Conservation (phyloP, 2,888 invertebrate genomes). For the Onchidella celtica region DNA sequence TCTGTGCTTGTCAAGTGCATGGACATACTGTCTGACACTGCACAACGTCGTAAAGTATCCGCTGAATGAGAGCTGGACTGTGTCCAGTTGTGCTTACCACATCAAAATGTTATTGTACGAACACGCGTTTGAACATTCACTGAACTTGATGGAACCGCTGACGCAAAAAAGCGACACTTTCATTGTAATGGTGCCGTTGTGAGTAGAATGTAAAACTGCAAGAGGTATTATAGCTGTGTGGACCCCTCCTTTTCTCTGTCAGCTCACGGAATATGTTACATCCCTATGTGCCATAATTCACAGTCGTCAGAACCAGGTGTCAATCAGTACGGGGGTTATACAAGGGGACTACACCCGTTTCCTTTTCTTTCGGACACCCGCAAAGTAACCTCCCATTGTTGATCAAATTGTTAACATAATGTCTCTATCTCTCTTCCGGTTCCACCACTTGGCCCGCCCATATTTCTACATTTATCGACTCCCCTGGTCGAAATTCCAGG, state of each 20-base stretch:
- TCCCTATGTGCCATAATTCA: slow-evolving; percentile 7
- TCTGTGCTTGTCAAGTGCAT: too few relatives aligned
- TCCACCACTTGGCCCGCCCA: not conserved
- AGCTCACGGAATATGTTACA: not conserved
- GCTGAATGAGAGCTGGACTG: too few relatives aligned
- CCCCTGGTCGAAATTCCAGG: not conserved
- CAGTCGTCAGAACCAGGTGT: not conserved
- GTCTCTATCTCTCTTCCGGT: slow-evolving; percentile 13
- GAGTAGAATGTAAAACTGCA: too few relatives aligned
- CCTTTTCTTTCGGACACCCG: not conserved
- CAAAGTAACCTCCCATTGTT: slow-evolving; percentile 16
- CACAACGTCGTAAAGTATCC: too few relatives aligned
- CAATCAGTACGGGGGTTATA: not conserved
- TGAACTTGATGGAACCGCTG: too few relatives aligned
- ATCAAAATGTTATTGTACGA: too few relatives aligned
- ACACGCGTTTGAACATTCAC: too few relatives aligned
- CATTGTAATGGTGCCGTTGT: too few relatives aligned
- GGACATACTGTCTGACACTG: too few relatives aligned
- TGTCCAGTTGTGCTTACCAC: too few relatives aligned
- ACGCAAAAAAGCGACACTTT: too few relatives aligned
- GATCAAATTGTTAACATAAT: slow-evolving; percentile 1
- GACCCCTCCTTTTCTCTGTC: not conserved
- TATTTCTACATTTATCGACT: not conserved
- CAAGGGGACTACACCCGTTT: not conserved
- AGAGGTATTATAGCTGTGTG: too few relatives aligned